Evolutionary conservation across 2,797 vertebrate species (phyloP), one percentile per base, ranked within the genome.

Genomic region (Tauraco hartlaubi): DNA sequence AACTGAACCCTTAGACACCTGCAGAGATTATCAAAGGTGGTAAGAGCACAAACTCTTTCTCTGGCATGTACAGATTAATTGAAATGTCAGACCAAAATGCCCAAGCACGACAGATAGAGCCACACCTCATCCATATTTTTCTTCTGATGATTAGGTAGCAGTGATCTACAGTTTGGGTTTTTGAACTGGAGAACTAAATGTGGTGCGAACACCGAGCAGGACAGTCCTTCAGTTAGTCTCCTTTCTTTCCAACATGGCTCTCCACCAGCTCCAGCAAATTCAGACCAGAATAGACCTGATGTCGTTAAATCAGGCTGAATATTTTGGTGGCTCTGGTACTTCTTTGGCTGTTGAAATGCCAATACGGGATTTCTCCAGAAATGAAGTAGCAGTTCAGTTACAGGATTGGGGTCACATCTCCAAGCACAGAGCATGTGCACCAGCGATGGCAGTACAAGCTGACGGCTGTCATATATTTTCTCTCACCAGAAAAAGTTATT

Each of bases 191-290:
- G 72, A 80, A 35, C 15, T 23, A 25, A 69, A 48, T 2, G 15
- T 1, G 0, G 5, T n/a, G 29, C 9, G 4, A 85, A 35, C 3
- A 5, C 10, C 4, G 28, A 62, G 54, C 58, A 63, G 13, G n/a
- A 48, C 28, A 13, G 12, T 44, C 69, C 2, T 71, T 35, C 52
- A 43, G 29, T 62, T 33, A 13, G 41, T 59, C 29, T 64, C 28
- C 29, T 49, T 46, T 78, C 33, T 9, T 77, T 67, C 52, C 54
- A 49, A 10, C 3, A 9, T 28, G n/a, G 37, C 37, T 31, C n/a
- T 75, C 37, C 7, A 3, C 2, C 49, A 56, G 15, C 22, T 55
- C 28, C 67, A 44, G 52, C 37, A 83, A 80, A 74, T 52, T 67
- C 64, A 63, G 55, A 54, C 21, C 39, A 39, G 22, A 84, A 58